phyloP scores from a whole-genome alignment of 2,113 vertebrate genomes.

The Malurus melanocephalus region DNA sequence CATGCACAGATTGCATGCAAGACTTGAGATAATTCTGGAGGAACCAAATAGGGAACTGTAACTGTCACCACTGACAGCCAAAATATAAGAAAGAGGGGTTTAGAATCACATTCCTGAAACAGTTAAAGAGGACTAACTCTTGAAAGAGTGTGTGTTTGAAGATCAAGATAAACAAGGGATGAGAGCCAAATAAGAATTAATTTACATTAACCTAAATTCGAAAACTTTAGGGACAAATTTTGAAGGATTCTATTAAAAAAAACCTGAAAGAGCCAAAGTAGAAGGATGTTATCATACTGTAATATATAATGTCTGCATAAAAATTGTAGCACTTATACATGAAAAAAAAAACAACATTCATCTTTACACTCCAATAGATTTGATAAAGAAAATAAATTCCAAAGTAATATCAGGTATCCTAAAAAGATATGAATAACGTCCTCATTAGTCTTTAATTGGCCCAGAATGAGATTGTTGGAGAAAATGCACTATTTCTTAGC shows the following conservation, averaged over 20 bases:
- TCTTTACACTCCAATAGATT: background rate
- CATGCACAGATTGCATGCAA: background rate
- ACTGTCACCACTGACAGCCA: background rate
- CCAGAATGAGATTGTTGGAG: background rate
- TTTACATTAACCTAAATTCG: background rate
- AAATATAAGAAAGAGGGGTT: background rate
- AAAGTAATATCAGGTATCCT: background rate
- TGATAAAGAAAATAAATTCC: background rate
- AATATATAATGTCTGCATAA: background rate
- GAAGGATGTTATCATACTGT: background rate
- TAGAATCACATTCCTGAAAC: background rate
- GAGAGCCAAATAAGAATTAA: background rate
- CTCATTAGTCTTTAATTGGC: background rate
- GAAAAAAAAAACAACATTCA: background rate
- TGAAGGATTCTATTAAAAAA: background rate
- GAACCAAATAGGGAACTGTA: background rate
- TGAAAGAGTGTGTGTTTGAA: background rate
- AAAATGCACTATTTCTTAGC: background rate
- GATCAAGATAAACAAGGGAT: background rate
- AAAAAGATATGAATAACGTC: background rate
- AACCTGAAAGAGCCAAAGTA: background rate
- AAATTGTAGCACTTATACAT: background rate
- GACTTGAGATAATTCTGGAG: background rate
- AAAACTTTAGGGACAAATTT: background rate
- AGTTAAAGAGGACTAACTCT: background rate